Evolutionary conservation across 2,797 vertebrate species (phyloP), one percentile per base, ranked within the genome.

Genomic region (Poecilia wingei): DNA sequence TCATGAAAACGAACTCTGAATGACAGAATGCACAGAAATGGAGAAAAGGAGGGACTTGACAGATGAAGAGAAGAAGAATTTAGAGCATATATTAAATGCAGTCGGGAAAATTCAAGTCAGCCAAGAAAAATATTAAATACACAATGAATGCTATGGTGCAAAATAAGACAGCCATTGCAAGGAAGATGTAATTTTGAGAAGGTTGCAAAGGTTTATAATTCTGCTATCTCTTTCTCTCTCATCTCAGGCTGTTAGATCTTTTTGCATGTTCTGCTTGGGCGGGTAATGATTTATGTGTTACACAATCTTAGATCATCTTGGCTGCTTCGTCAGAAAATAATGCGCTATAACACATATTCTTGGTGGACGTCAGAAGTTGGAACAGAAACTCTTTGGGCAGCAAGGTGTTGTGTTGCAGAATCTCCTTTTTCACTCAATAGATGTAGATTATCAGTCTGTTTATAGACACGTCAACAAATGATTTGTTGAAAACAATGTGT

Each of bases 201-300:
- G 61, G 83, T 84, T 59, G 75, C 75, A 85, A 86, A 80, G 74
- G 74, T 86, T 86, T 87, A 72, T 85, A 92, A 92, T 91, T 85
- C 91, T 84, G 80, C 46, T 78, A 82, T 86, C 72, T 82, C 46
- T 33, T 68, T 83, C 79, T 78, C 80, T 89, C 74, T 85, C 79
- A 87, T 85, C 87, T 82, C 79, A 81, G 87, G 83, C 86, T 87
- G 84, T 89, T 84, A 74, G 76, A 82, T 79, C 43, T 84, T 57
- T 79, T 86, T 89, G 84, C 82, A 85, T 83, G 91, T 91, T 95
- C 92, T 93, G 87, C 93, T 90, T 89, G 92, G 90, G 84, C 92
- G 91, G 83, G 87, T 90, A 89, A 90, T 93, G 91, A 94, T 91
- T 94, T 72, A 76, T 84, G 89, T 79, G 78, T 49, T 91, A 61